Evolutionary conservation across 2,113 vertebrate species (phyloP), one percentile per base, ranked within the genome.

Genomic region (Tetrax tetrax): DNA sequence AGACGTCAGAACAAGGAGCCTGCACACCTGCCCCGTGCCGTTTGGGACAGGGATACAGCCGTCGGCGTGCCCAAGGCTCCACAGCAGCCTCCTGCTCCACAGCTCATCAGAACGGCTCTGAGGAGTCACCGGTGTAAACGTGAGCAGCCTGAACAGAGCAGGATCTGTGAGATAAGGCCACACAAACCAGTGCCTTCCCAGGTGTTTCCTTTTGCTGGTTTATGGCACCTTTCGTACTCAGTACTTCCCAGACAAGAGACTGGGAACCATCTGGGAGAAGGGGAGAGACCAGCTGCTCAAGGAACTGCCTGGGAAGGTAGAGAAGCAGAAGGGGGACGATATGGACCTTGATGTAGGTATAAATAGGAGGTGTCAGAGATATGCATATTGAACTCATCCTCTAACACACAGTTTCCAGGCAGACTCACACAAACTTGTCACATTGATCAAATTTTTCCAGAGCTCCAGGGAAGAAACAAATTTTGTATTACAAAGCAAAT

Each of bases 381-480:
- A 37, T 13, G 72, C 60, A 66, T 64, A 68, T 38, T 70, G 69
- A 95, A 88, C 75, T 83, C 56, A 75, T 65, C 63, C 45, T 91
- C 57, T 82, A 61, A 71, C 80, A 70, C 9, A 43, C 25, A 81
- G 60, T 84, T 94, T 95, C 96, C 89, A 87, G 70, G 72, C 86
- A 96, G 91, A 82, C 76, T 94, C 68, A 81, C 74, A 68, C 41
- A 86, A 90, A 94, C 47, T 53, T 19, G 11, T 78, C 38, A 74
- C 38, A 71, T 27, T 11, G 51, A 91, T 87, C 56, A 54, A 15
- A 61, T 80, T 92, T 84, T 92, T 89, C 86, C 70, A 90, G 65
- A 71, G 61, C 35, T 86, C 57, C 38, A 31, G 33, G 60, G 60
- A 92, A 90, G 72, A 93, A 96, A 93, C 75, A 86, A 76, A 94